These are phyloP conservation scores for Druon quercuslanigerum DNA, from an alignment of 1,140 invertebrate genomes.

Conservation along the genomic window DNA sequence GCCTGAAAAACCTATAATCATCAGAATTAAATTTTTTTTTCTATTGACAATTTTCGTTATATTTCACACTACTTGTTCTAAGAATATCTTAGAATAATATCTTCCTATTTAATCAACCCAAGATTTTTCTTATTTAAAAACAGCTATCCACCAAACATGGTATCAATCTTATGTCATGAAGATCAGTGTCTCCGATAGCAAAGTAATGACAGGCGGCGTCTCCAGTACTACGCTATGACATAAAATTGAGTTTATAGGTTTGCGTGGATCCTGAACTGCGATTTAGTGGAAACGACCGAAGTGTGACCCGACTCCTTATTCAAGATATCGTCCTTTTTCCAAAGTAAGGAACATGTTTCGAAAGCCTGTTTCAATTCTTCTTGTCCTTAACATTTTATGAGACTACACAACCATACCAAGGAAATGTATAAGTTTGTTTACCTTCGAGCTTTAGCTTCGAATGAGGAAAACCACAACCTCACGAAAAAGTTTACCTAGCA, in stretches of 20 bases:
- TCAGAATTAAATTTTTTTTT: too few relatives aligned
- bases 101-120: too few relatives aligned
- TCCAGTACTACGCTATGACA: not conserved
- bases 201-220: not conserved
- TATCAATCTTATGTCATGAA: not conserved
- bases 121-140: too few relatives aligned
- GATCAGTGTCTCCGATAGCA: conserved; percentile 9
- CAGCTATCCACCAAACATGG: too few relatives aligned
- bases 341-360: not conserved
- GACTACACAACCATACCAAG: not conserved
- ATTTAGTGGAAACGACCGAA: conserved; percentile 24
- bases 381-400: not conserved
- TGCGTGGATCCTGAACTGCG: conserved; percentile 6
- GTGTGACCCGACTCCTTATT: conserved; percentile 17
- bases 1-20: too few relatives aligned
- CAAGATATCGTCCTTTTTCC: not conserved
- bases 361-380: not conserved
- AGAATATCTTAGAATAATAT: too few relatives aligned
- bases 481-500: too few relatives aligned
- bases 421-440: not conserved
- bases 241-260: conserved; percentile 22
- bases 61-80: too few relatives aligned
- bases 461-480: too few relatives aligned
- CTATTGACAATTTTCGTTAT: too few relatives aligned
- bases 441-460: not conserved